Conservation (phyloP, 2,797 vertebrate genomes). For the Notoglanidium macrostoma region DNA sequence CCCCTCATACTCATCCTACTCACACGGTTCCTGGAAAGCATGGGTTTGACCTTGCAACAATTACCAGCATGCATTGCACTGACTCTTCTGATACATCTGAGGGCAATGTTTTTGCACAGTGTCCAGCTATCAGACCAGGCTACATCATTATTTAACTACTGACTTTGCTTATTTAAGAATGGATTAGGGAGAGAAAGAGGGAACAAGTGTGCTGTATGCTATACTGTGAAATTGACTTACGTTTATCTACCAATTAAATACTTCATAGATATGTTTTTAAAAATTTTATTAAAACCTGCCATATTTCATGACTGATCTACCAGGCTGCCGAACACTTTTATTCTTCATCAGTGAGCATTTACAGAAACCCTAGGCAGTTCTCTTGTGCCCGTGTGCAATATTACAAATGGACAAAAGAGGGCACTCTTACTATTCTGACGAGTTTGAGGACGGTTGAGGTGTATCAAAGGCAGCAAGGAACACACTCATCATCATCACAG, state of each 20-base stretch:
- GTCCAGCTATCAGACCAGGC: conserved; percentile 31
- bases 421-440: conserved; percentile 77
- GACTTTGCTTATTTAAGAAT: conserved; percentile 5
- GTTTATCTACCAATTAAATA: neutral
- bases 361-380: neutral
- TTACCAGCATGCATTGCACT: neutral
- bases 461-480: conserved; percentile 49
- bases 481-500: conserved; percentile 54
- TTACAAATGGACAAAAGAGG: conserved; percentile 70
- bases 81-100: conserved; percentile 26
- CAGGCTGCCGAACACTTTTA: neutral
- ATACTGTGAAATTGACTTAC: neutral
- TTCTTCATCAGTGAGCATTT: neutral
- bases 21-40: conserved; percentile 5
- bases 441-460: conserved; percentile 38
- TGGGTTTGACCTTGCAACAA: conserved; percentile 1
- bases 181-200: neutral
- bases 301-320: neutral
- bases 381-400: conserved; percentile 60
- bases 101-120: conserved; percentile 21
- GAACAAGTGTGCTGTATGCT: neutral
- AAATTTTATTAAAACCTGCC: neutral
- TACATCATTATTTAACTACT: conserved; percentile 45
- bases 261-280: neutral
- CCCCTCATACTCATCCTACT: conserved; percentile 16